Evolutionary conservation across 2,888 invertebrate species (phyloP), one percentile per base, ranked within the genome.

Genomic region (Andrena camellia): DNA sequence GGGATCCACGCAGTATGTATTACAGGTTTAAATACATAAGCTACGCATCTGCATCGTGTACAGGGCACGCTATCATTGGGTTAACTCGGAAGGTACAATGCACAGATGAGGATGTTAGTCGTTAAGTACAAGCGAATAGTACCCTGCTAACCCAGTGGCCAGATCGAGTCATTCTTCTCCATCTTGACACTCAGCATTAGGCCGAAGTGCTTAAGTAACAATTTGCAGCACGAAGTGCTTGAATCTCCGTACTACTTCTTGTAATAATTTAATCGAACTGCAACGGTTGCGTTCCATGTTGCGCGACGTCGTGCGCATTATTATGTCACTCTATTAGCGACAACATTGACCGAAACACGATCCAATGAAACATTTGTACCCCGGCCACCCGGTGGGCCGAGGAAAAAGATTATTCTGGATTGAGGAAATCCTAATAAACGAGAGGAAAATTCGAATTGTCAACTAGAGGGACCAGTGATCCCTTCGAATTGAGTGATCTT

Each of bases 81-180:
- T 90, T 88, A 90, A 88, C 89, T 90, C 86, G 88, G 87, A 92
- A 92, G 89, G 86, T 90, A 90, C 88, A 90, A 91, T 90, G 86
- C 85, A 87, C 89, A 90, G 90, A 92, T 91, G 91, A 92, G 92
- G 92, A 92, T 92, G 92, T 92, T 89, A 90, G 90, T 92, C 87
- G 91, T 92, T 92, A 92, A 89, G 89, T 90, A 90, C 90, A 92
- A 92, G 90, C 90, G 90, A 92, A 91, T 92, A 89, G 91, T 90
- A 91, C 90, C 91, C 90, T 92, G 92, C 92, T 92, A 92, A 93
- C 90, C 90, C 86, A 90, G 88, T 91, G 90, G 86, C 86, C 86
- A 87, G 85, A 89, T 89, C 87, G 83, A 86, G 87, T 82, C 85
- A 87, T 88, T 88, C 88, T 89, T 78, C 88, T 88, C 88, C 86